Evolutionary conservation across 2,797 vertebrate genomes (phyloP).

Genomic region (Muscicapa comitata): DNA sequence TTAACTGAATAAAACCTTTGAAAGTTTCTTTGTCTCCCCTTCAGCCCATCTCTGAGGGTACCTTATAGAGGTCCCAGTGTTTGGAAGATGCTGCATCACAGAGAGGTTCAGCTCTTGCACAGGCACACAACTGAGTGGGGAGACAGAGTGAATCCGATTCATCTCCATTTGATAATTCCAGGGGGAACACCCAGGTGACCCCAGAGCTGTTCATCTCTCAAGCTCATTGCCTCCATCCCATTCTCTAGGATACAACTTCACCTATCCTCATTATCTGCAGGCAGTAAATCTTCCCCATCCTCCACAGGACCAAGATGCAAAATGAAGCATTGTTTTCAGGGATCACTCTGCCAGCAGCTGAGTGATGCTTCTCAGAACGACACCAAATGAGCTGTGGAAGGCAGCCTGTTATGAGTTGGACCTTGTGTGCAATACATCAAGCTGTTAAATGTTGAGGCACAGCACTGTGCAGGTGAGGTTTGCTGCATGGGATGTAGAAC

Average conservation of each 20-base stretch:
- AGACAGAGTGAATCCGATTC: neutral
- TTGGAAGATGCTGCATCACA: neutral
- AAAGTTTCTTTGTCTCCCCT: neutral
- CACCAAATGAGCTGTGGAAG: constrained; percentile 47
- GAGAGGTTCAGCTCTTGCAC: neutral
- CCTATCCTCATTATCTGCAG: constrained; percentile 23
- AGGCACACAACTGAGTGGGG: neutral
- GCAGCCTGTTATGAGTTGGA: neutral
- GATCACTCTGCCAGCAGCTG: neutral
- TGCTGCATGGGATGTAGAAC: neutral
- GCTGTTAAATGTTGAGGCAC: neutral
- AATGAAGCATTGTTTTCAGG: constrained; percentile 34
- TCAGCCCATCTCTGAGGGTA: neutral
- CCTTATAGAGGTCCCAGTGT: neutral
- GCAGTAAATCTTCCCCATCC: neutral
- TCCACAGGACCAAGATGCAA: neutral
- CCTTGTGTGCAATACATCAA: constrained; percentile 13
- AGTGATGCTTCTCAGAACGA: constrained; percentile 12
- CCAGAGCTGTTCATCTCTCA: neutral
- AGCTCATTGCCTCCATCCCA: constrained; percentile 6
- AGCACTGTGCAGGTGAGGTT: neutral
- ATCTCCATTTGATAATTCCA: neutral
- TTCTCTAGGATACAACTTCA: neutral
- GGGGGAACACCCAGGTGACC: neutral
- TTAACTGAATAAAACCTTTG: neutral